Percentiles rank a stretch among this genome's conserved stretches.
These are phyloP conservation scores for Eptesicus fuscus DNA, from an alignment of 2,113 vertebrate species.

Conservation along the genomic window DNA sequence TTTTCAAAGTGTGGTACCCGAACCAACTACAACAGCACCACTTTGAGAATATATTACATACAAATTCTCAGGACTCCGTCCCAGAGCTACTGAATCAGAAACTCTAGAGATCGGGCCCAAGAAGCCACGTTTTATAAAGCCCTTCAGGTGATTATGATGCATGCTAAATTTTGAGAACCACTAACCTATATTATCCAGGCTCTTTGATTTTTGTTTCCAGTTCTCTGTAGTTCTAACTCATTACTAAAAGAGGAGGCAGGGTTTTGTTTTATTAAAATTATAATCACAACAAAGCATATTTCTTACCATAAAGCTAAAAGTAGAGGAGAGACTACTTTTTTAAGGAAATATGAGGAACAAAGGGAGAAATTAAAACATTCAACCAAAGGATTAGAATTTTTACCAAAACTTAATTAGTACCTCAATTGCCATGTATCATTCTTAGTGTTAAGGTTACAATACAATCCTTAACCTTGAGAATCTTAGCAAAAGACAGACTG, in stretches of 20 bases:
- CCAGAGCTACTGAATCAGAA: background rate
- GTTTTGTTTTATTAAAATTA: slow-evolving; percentile 8
- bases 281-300: slow-evolving; percentile 17
- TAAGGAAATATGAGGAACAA: background rate
- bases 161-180: background rate
- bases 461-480: slow-evolving; percentile 18
- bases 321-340: background rate
- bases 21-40: background rate
- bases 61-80: background rate
- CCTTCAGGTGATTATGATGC: background rate
- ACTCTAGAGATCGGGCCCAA: background rate
- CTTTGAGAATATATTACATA: background rate
- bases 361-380: slow-evolving; percentile 1
- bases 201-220: background rate
- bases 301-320: background rate
- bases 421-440: background rate
- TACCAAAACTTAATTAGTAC: slow-evolving; percentile 1
- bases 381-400: slow-evolving; percentile 6
- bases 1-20: background rate
- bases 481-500: background rate
- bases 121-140: background rate
- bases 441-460: background rate
- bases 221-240: background rate
- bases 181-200: background rate
- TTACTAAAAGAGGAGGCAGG: background rate